Percentiles rank a stretch among this genome's conserved stretches.
Evolutionary conservation across 2,113 vertebrate species (phyloP).

Genomic region (Glareola pratincola): DNA sequence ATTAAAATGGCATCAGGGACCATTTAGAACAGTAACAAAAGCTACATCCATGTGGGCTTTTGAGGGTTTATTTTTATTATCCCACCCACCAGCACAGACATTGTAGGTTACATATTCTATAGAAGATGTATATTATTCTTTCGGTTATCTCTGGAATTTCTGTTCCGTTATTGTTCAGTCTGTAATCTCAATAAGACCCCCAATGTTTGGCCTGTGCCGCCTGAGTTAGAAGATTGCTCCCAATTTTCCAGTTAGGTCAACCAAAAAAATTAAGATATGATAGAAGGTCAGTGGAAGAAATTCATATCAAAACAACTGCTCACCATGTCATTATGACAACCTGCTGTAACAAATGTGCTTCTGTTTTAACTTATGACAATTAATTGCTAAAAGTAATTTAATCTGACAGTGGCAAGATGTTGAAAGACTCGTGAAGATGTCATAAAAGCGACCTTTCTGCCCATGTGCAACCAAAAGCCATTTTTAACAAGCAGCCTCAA

Average conservation of each 20-base stretch:
- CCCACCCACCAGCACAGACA: background rate
- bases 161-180: conserved; percentile 62
- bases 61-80: conserved; percentile 7
- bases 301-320: conserved; percentile 82
- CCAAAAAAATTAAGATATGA: conserved; percentile 90
- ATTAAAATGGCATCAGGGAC: background rate
- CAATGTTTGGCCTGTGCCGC: conserved; percentile 64
- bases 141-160: conserved; percentile 26
- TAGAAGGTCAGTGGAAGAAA: conserved; percentile 74
- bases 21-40: background rate
- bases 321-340: conserved; percentile 80
- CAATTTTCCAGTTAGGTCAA: conserved; percentile 99
- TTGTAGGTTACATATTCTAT: background rate
- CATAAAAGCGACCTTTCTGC: conserved; percentile 96
- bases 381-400: conserved; percentile 98
- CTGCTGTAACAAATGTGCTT: conserved; percentile 79
- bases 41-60: background rate
- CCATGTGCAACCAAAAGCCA: conserved; percentile 80
- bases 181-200: conserved; percentile 45
- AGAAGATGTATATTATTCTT: background rate
- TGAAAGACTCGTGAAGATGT: conserved; percentile 88
- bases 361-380: conserved; percentile 92
- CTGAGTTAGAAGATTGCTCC: conserved; percentile 85
- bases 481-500: conserved; percentile 91
- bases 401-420: conserved; percentile 91